Evolutionary conservation across 2,888 invertebrate species (phyloP).

Genomic region (Acronicta aceris): DNA sequence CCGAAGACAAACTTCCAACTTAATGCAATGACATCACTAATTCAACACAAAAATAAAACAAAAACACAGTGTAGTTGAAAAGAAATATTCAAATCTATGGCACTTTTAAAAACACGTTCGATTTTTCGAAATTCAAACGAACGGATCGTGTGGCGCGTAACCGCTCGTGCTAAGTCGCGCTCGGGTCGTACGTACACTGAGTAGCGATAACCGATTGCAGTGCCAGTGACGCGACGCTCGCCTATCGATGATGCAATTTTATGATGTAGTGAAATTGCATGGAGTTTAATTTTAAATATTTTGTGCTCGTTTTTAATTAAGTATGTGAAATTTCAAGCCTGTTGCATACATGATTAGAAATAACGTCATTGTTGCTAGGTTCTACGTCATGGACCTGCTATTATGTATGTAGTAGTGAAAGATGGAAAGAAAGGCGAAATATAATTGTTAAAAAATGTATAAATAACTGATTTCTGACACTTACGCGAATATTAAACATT

Average conservation of each 20-base stretch:
- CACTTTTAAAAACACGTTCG: constrained; percentile 30
- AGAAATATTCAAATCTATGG: constrained; percentile 5
- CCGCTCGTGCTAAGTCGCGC: constrained; percentile 55
- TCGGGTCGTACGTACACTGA: constrained; percentile 64
- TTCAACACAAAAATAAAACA: constrained; percentile 11
- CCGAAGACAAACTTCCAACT: constrained; percentile 1
- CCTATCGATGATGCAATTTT: constrained; percentile 65
- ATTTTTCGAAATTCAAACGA: constrained; percentile 41
- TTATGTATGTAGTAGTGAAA: no score
- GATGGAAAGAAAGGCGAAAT: no score
- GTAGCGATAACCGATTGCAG: constrained; percentile 78
- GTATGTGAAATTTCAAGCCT: constrained; percentile 16
- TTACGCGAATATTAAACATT: no score
- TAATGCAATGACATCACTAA: constrained; percentile 16
- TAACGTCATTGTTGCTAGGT: background rate
- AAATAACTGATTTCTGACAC: no score
- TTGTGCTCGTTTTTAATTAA: constrained; percentile 29
- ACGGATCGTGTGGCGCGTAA: constrained; percentile 41
- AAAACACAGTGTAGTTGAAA: constrained; percentile 1
- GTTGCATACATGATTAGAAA: constrained; percentile 4
- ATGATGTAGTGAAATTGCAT: constrained; percentile 42
- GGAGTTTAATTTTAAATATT: constrained; percentile 43
- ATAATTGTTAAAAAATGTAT: no score
- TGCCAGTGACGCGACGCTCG: constrained; percentile 66
- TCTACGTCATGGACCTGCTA: background rate